A percentile compares a stretch with the other conserved stretches of the same genome.
Conservation (phyloP, 2,113 vertebrate genomes). For the Sylvilagus bachmani region DNA sequence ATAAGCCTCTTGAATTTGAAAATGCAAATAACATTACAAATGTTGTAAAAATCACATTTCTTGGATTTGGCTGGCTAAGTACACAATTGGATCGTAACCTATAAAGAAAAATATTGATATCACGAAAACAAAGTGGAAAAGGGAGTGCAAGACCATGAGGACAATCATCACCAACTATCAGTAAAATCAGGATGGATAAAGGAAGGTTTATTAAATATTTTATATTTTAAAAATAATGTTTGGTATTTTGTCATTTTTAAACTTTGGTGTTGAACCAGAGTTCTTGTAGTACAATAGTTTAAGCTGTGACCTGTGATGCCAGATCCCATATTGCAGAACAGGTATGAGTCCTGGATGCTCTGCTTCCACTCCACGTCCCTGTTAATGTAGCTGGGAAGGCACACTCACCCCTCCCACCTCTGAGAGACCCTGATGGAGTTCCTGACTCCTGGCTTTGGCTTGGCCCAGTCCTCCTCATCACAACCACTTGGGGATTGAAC, state of each 20-base stretch:
- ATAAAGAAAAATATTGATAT: neutral
- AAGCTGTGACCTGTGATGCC: too few species aligned
- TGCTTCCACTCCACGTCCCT: too few species aligned
- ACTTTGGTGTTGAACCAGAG: too few species aligned
- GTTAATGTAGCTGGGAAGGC: too few species aligned
- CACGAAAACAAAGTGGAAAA: neutral
- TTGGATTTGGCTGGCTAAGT: neutral
- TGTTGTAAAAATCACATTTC: neutral
- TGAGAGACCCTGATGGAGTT: too few species aligned
- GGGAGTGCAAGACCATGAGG: neutral
- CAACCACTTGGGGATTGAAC: too few species aligned
- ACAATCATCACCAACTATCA: neutral
- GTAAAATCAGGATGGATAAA: neutral
- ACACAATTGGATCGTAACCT: neutral
- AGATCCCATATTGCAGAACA: too few species aligned
- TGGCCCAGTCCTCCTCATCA: too few species aligned
- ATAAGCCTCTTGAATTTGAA: neutral
- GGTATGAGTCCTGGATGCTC: too few species aligned
- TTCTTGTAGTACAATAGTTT: too few species aligned
- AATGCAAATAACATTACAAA: neutral
- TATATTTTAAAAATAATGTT: neutral
- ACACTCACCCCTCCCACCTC: too few species aligned
- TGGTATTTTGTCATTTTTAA: neutral
- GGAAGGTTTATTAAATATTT: neutral
- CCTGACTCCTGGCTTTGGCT: too few species aligned